These are phyloP conservation scores for Geodia barretti DNA, from an alignment of 37 sponge, comb jelly and placozoan genomes.

Conservation along the genomic window DNA sequence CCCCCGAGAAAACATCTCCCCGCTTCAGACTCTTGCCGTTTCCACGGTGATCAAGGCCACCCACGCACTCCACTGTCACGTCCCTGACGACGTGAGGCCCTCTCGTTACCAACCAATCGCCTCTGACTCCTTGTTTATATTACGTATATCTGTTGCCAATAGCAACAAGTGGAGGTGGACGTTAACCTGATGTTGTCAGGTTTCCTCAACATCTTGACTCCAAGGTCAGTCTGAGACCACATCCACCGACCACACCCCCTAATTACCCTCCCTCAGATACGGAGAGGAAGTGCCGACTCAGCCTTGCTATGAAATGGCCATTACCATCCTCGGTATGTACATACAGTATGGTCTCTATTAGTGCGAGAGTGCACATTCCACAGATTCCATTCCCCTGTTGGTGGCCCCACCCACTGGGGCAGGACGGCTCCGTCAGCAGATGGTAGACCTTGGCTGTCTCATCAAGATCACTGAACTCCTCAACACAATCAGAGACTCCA, in stretches of 20 bases:
- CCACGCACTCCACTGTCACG: conserved; percentile 55
- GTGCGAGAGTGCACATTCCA: too few species aligned
- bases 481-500: conserved; percentile 21
- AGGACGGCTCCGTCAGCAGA: conserved; percentile 28
- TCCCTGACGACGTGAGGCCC: conserved; percentile 32
- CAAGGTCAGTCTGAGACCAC: conserved; percentile 15
- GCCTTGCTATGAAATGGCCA: conserved; percentile 36
- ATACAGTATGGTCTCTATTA: too few species aligned
- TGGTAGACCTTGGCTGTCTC: conserved; percentile 74
- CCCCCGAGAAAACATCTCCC: conserved; percentile 55
- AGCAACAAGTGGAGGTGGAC: conserved; percentile 34
- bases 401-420: neutral
- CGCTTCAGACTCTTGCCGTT: conserved; percentile 52
- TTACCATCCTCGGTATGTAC: conserved; percentile 23
- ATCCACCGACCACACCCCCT: neutral
- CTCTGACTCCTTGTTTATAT: too few species aligned
- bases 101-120: neutral
- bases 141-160: neutral
- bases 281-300: neutral
- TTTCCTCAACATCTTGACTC: conserved; percentile 49
- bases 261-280: neutral
- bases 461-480: conserved; percentile 62
- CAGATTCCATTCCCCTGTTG: neutral
- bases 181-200: conserved; percentile 44
- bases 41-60: conserved; percentile 57